A percentile compares a stretch with the other conserved stretches of the same genome.
phyloP scores from a whole-genome alignment of 2,113 vertebrate species.

The Protomyctophum bolini region DNA sequence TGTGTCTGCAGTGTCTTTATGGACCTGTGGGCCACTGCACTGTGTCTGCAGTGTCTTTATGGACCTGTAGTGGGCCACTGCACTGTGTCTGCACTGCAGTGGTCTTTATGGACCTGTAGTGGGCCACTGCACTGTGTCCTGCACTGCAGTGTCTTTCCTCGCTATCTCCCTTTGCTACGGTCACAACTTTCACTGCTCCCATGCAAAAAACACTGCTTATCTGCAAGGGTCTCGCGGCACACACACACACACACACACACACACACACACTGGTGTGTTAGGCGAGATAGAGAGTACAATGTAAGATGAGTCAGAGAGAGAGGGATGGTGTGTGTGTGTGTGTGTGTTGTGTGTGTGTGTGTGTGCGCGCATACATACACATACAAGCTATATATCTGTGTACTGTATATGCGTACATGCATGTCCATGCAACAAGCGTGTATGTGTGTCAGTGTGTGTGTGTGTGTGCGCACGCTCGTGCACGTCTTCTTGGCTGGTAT shows the following conservation, averaged over 20 bases:
- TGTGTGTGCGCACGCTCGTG: background rate
- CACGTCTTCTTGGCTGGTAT: constrained; percentile 35
- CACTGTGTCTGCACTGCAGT: constrained; percentile 9
- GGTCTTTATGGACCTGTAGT: background rate
- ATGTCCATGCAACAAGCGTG: background rate
- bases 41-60: too few species aligned
- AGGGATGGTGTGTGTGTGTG: constrained; percentile 11
- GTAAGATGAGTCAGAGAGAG: constrained; percentile 28
- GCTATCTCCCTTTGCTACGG: background rate
- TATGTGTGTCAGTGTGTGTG: background rate
- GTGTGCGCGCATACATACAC: background rate
- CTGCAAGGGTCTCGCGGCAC: background rate
- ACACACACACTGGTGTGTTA: background rate
- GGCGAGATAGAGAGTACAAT: constrained; percentile 28
- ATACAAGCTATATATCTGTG: background rate
- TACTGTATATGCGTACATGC: background rate
- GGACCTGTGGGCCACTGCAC: too few species aligned
- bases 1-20: too few species aligned
- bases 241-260: background rate
- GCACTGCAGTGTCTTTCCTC: background rate
- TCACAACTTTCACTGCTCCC: background rate
- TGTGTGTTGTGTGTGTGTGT: constrained; percentile 1
- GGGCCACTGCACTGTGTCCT: background rate
- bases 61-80: background rate
- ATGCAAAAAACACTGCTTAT: constrained; percentile 8